Evolutionary conservation across 2,797 vertebrate genomes (phyloP).

Genomic region (Halcyon chelicuti): DNA sequence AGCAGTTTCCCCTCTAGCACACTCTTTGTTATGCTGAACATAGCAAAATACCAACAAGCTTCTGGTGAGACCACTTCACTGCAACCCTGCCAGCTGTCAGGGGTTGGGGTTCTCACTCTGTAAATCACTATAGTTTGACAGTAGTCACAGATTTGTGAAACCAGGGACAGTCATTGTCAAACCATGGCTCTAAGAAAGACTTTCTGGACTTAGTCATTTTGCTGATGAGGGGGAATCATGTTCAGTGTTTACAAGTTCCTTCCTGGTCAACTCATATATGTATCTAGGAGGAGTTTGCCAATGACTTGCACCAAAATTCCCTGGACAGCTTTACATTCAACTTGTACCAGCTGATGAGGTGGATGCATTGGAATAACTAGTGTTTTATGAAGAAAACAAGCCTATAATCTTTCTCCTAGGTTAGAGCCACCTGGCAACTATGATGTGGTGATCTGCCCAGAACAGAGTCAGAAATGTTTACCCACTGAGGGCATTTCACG

Average conservation of each 20-base stretch:
- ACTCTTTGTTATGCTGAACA: background rate
- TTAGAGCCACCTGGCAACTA: constrained; percentile 21
- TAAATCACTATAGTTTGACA: background rate
- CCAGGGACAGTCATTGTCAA: background rate
- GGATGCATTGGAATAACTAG: background rate
- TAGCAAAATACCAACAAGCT: background rate
- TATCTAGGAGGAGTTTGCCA: background rate
- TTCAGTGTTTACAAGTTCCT: background rate
- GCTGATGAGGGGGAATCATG: background rate
- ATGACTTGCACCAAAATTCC: background rate
- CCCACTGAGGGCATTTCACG: background rate
- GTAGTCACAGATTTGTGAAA: background rate
- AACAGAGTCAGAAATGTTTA: background rate
- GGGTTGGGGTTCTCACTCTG: background rate
- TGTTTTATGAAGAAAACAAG: background rate
- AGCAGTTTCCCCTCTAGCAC: background rate
- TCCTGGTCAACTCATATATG: too few species aligned
- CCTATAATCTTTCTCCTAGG: constrained; percentile 17
- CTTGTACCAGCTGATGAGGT: constrained; percentile 23
- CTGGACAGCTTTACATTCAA: background rate
- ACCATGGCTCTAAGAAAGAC: background rate
- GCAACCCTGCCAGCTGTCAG: background rate
- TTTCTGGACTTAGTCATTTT: background rate
- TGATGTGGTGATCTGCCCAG: background rate
- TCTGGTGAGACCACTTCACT: background rate